These are phyloP conservation scores for Fragum fragum DNA, from an alignment of 2,888 invertebrate genomes.

Conservation along the genomic window DNA sequence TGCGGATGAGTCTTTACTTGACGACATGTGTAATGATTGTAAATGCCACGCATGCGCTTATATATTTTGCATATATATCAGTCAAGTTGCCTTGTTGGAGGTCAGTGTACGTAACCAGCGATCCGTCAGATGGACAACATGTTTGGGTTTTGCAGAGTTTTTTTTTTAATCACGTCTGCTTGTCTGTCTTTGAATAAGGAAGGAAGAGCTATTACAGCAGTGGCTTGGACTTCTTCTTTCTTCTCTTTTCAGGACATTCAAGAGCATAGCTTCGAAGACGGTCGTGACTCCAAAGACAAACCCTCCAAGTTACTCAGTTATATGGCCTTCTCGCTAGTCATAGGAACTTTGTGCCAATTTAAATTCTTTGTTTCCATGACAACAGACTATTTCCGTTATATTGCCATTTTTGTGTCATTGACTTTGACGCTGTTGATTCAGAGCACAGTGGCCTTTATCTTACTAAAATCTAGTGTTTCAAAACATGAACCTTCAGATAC, in stretches of 20 bases:
- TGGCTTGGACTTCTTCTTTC: too few species aligned
- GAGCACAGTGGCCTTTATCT: background rate
- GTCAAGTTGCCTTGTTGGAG: too few species aligned
- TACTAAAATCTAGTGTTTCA: conserved; percentile 1
- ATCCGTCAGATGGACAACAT: too few species aligned
- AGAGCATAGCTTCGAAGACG: background rate
- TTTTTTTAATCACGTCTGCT: too few species aligned
- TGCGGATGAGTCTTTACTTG: too few species aligned
- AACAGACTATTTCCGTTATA: background rate
- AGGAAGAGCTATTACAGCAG: too few species aligned
- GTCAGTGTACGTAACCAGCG: too few species aligned
- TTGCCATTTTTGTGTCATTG: background rate
- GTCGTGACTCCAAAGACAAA: background rate
- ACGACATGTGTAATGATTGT: too few species aligned
- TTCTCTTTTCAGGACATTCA: background rate
- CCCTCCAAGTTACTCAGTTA: conserved; percentile 2
- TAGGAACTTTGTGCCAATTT: conserved; percentile 25
- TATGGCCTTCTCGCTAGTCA: conserved; percentile 17
- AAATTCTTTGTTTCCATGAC: background rate
- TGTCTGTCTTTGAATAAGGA: too few species aligned
- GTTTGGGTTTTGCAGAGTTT: too few species aligned
- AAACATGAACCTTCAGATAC: background rate
- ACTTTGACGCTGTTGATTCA: conserved; percentile 19
- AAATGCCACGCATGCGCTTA: too few species aligned
- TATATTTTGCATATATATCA: too few species aligned